Conservation (phyloP, 2,797 vertebrate species). For the Molossus alvarezi region DNA sequence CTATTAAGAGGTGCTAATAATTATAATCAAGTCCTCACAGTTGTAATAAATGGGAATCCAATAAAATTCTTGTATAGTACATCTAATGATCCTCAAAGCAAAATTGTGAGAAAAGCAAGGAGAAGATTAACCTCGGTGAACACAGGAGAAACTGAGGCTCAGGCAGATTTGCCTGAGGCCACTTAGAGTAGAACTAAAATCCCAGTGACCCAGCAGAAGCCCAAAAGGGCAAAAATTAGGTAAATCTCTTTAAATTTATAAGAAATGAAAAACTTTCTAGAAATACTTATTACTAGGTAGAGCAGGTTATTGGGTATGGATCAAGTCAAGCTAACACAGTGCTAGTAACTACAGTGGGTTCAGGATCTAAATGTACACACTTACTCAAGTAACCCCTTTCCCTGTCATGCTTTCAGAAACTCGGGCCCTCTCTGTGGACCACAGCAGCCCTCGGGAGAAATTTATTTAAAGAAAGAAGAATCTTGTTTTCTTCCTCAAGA, state of each 20-base stretch:
- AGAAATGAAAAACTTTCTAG: not conserved
- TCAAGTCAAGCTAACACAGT: not conserved
- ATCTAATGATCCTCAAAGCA: not conserved
- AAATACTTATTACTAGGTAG: not conserved
- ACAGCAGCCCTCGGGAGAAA: not conserved
- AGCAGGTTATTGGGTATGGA: not conserved
- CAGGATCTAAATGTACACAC: conserved; percentile 1
- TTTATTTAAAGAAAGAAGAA: not conserved
- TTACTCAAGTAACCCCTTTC: not conserved
- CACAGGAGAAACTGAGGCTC: not conserved
- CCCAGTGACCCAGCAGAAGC: not conserved
- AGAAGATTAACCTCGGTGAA: not conserved
- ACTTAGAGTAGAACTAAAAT: not conserved
- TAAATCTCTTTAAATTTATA: not conserved
- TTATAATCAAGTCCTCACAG: not conserved
- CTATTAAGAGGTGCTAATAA: not conserved
- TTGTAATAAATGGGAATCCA: not conserved
- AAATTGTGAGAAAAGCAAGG: not conserved
- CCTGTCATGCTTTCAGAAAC: not conserved
- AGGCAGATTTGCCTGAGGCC: not conserved
- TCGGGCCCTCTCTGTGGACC: not conserved
- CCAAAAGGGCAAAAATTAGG: not conserved
- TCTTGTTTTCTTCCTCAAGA: not conserved
- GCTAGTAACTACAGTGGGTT: not conserved
- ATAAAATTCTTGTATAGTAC: not conserved